phyloP scores from a whole-genome alignment of 2,888 invertebrate species.

The Drymonia ruficornis region DNA sequence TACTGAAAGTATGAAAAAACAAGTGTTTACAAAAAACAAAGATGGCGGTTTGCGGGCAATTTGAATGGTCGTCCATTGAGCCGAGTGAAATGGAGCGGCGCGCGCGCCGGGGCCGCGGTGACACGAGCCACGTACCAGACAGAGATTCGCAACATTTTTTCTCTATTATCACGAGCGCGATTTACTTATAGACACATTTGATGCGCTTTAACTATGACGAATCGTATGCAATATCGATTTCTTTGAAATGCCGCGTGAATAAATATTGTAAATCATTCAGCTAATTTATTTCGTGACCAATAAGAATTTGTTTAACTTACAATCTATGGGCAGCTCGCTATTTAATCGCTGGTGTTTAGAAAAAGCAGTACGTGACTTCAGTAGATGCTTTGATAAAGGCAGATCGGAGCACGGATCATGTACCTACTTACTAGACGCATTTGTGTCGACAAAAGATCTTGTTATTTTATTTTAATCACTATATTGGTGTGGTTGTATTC shows the following conservation, averaged over 20 bases:
- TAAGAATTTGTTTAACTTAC: constrained; percentile 18
- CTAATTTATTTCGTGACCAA: constrained; percentile 38
- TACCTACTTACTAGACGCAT: too few species aligned
- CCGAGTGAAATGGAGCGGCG: constrained; percentile 66
- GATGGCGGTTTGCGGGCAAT: constrained; percentile 62
- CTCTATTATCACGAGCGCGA: constrained; percentile 27
- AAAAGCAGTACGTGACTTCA: constrained; percentile 21
- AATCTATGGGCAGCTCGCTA: constrained; percentile 12
- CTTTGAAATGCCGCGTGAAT: constrained; percentile 25
- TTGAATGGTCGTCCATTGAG: constrained; percentile 69
- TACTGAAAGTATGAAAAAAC: constrained; percentile 62
- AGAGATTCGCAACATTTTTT: constrained; percentile 55
- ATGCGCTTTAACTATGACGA: constrained; percentile 27
- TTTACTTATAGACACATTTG: constrained; percentile 33
- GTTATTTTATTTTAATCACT: constrained; percentile 1
- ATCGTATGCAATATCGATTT: constrained; percentile 31
- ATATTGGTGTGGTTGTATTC: constrained; percentile 2
- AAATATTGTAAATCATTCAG: constrained; percentile 23
- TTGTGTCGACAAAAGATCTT: not conserved
- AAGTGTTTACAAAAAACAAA: constrained; percentile 58
- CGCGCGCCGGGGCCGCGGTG: constrained; percentile 56
- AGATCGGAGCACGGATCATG: not conserved
- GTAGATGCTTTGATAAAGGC: constrained; percentile 18
- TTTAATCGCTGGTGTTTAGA: constrained; percentile 17
- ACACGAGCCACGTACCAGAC: constrained; percentile 67